Percentiles rank a stretch among this genome's conserved stretches.
Evolutionary conservation across 2,797 vertebrate genomes (phyloP).

Genomic region (Emydoidea blandingii): DNA sequence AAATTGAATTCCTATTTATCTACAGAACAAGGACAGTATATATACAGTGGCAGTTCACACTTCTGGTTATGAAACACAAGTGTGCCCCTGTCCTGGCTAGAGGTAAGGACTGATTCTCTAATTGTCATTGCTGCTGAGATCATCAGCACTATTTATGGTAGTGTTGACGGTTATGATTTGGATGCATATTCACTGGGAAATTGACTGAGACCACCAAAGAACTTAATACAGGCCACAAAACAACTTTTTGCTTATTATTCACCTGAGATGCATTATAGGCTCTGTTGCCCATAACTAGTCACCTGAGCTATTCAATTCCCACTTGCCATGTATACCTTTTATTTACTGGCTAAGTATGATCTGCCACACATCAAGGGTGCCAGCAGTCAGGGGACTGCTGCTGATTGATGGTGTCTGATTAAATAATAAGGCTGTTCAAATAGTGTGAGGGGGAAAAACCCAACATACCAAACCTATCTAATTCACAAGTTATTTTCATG

Average conservation of each 20-base stretch:
- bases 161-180: neutral
- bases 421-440: neutral
- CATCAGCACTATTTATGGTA: neutral
- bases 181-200: neutral
- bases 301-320: neutral
- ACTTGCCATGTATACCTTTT: neutral
- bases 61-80: neutral
- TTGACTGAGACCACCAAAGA: neutral
- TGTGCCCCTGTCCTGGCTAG: neutral
- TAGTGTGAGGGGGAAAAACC: neutral
- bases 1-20: neutral
- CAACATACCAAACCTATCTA: neutral
- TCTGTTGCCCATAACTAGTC: neutral
- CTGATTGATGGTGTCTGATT: neutral
- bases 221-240: neutral
- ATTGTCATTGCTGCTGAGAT: neutral
- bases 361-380: neutral
- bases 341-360: neutral
- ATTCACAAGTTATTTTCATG: neutral
- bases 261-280: neutral
- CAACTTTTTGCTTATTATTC: neutral
- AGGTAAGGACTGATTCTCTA: neutral
- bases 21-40: neutral
- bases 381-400: neutral
- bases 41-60: fast-evolving